These are phyloP conservation scores for Cephus spinipes DNA, from an alignment of 2,888 invertebrate species.

Conservation along the genomic window DNA sequence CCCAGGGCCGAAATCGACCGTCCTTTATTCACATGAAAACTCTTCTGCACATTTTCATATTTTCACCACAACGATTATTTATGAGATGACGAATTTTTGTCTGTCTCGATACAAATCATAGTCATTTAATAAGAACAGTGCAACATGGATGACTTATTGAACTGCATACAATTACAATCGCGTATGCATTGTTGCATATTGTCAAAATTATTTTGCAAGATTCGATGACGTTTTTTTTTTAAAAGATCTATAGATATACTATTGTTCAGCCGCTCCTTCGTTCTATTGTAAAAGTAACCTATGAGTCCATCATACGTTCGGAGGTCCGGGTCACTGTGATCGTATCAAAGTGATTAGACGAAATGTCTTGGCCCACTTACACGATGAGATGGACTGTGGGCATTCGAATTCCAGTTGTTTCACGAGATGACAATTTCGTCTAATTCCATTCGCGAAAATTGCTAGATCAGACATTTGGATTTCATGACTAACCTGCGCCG, in stretches of 20 bases:
- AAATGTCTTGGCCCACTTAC: not conserved
- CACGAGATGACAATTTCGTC: not conserved
- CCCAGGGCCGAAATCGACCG: not conserved
- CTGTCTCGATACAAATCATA: not conserved
- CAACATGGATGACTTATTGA: not conserved
- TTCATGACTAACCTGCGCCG: not conserved
- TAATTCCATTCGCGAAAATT: not conserved
- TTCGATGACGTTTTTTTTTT: constrained; percentile 14
- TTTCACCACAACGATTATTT: not conserved
- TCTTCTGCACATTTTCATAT: not conserved
- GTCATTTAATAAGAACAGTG: not conserved
- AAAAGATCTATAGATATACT: not conserved
- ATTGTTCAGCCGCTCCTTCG: not conserved
- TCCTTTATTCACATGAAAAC: not conserved
- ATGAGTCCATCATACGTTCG: not conserved
- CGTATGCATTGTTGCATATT: not conserved
- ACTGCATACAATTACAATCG: not conserved
- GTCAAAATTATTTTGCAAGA: constrained; percentile 36
- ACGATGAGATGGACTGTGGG: not conserved
- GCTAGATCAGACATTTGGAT: not conserved
- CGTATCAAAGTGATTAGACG: not conserved
- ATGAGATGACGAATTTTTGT: not conserved
- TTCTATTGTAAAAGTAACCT: not conserved
- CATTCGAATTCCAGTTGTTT: not conserved
- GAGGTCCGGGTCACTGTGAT: not conserved